These are phyloP conservation scores for Tor tambroides DNA, from an alignment of 2,113 vertebrate genomes.

Conservation along the genomic window DNA sequence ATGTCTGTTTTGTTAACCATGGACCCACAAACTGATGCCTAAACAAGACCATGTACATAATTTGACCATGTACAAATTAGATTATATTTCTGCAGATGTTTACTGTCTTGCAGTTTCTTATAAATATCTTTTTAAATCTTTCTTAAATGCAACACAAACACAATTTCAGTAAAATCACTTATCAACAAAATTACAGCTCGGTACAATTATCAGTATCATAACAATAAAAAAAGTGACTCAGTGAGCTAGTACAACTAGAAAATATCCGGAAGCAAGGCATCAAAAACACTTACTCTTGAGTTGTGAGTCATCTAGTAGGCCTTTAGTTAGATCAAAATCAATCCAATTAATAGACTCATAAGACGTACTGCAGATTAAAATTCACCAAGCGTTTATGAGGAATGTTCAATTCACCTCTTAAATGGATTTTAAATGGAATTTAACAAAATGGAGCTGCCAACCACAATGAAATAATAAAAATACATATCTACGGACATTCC, in stretches of 20 bases:
- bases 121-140: background rate
- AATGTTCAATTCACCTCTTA: background rate
- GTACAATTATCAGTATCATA: background rate
- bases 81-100: background rate
- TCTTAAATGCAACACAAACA: conserved; percentile 5
- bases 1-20: background rate
- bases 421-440: background rate
- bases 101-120: background rate
- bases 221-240: background rate
- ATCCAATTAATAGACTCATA: background rate
- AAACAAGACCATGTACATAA: background rate
- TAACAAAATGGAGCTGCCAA: background rate
- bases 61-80: background rate
- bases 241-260: background rate
- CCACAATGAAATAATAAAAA: background rate
- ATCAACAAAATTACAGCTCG: background rate
- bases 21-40: background rate
- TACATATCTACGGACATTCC: background rate
- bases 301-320: background rate
- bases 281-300: background rate
- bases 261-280: background rate
- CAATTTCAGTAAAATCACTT: conserved; percentile 9
- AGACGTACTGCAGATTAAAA: background rate
- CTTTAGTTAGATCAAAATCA: background rate
- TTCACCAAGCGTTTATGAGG: background rate